Base-by-base conservation (phyloP, 92 coral and sea anemone species). In the Phenganax marumi region DNA sequence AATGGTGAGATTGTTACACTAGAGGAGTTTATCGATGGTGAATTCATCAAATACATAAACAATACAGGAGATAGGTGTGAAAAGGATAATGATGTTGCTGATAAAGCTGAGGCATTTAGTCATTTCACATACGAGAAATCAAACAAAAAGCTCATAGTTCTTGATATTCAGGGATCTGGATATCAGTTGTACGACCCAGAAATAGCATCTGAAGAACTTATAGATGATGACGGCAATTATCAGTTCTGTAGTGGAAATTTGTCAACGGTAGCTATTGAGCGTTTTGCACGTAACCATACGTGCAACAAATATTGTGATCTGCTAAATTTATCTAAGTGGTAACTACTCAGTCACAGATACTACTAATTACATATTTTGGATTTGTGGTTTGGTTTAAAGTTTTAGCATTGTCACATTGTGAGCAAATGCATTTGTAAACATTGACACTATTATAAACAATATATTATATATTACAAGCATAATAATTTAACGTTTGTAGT, bases 31-130 rank as follows among this genome's bases (percentile, higher is more conserved):
- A 83, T 83, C 8, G 52, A 43, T 64, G 90, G 88, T 48, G 82
- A 70, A 60, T 87, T 87, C 81, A 87, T 81, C 11, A 87, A 89
- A 70, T 80, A 52, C 19, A 71, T 80, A 58, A 86, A 86, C 83
- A 86, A 87, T 84, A 84, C 85, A 80, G 90, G 92, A n/a, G 72
- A 51, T 23, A 69, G 76, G 52, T 89, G 92, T 86, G 90, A 79
- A 65, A 79, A 85, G 21, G 89, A 83, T 52, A 64, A 77, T 58
- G 62, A 12, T 14, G 68, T 84, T 56, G 81, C 87, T 52, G 75
- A 79, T 70, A 86, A 89, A 78, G 87, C 89, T 61, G 82, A 89
- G 78, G 85, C 86, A 53, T 81, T 85, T 80, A 16, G 73, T 49
- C 91, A 88, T 63, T 88, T 51, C 72, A 84, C 90, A 10, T 84